phyloP scores from a whole-genome alignment of 2,113 vertebrate species.

The Anseranas semipalmata region DNA sequence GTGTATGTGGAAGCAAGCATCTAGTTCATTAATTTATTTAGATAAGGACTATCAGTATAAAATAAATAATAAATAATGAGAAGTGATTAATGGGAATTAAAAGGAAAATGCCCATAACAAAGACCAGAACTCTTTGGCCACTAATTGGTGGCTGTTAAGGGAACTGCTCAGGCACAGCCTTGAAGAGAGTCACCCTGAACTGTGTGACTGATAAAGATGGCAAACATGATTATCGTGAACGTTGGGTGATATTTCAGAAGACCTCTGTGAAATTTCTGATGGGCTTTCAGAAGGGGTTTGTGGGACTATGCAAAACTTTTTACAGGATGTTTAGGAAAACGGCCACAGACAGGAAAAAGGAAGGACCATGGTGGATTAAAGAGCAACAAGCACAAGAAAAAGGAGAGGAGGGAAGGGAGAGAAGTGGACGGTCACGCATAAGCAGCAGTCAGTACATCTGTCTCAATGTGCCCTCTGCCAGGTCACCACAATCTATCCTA shows the following conservation, averaged over 20 bases:
- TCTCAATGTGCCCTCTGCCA: neutral
- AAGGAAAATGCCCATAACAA: neutral
- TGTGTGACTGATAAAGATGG: neutral
- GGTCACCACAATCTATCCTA: neutral
- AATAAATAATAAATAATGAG: neutral
- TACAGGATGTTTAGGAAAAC: neutral
- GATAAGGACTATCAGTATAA: neutral
- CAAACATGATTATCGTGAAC: neutral
- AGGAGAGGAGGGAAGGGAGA: neutral
- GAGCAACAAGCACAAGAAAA: neutral
- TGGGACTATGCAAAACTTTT: neutral
- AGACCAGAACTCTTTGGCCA: neutral
- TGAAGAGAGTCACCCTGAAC: neutral
- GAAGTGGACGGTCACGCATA: fast-evolving
- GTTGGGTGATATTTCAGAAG: neutral
- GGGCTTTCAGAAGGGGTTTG: neutral
- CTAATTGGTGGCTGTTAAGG: neutral
- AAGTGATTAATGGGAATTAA: neutral
- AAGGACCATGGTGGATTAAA: neutral
- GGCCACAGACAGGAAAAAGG: neutral
- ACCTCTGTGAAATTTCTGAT: neutral
- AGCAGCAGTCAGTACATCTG: neutral
- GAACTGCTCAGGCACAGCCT: neutral
- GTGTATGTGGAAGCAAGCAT: neutral
- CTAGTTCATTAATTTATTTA: neutral